phyloP scores from a whole-genome alignment of 2,888 invertebrate genomes.

The Leucophora obtusa region DNA sequence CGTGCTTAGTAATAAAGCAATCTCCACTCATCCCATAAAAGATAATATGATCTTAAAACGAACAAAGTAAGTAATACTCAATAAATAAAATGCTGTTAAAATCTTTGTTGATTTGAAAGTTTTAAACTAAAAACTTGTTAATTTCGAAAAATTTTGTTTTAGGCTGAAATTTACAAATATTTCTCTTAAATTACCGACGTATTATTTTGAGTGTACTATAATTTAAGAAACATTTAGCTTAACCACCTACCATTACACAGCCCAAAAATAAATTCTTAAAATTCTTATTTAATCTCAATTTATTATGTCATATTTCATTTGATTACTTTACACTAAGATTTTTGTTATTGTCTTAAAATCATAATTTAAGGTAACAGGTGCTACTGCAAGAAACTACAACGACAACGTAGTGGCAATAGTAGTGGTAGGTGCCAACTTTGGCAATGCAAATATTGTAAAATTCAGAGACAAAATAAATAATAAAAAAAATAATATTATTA shows the following conservation, averaged over 20 bases:
- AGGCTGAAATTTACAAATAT: too few species aligned
- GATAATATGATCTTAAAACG: too few species aligned
- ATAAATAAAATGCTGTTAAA: too few species aligned
- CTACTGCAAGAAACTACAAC: constrained; percentile 34
- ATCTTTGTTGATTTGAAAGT: too few species aligned
- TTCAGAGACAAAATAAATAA: constrained; percentile 15
- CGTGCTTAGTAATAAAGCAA: too few species aligned
- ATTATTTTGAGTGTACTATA: neutral
- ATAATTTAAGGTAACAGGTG: constrained; percentile 62
- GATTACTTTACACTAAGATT: neutral
- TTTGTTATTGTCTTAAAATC: constrained; percentile 40
- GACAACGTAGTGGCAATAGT: constrained; percentile 22
- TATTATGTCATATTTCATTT: constrained; percentile 50
- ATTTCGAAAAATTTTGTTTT: too few species aligned
- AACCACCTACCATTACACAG: neutral
- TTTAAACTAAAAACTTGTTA: too few species aligned
- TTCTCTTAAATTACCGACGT: too few species aligned
- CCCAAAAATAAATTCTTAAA: constrained; percentile 12
- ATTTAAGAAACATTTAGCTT: neutral
- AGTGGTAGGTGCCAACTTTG: constrained; percentile 57
- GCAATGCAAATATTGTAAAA: constrained; percentile 47
- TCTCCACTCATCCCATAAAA: too few species aligned
- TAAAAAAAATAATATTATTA: neutral
- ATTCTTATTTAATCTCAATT: constrained; percentile 36
- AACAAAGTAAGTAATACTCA: too few species aligned